phyloP scores from a whole-genome alignment of 2,797 vertebrate genomes.

The Channallabes apus region DNA sequence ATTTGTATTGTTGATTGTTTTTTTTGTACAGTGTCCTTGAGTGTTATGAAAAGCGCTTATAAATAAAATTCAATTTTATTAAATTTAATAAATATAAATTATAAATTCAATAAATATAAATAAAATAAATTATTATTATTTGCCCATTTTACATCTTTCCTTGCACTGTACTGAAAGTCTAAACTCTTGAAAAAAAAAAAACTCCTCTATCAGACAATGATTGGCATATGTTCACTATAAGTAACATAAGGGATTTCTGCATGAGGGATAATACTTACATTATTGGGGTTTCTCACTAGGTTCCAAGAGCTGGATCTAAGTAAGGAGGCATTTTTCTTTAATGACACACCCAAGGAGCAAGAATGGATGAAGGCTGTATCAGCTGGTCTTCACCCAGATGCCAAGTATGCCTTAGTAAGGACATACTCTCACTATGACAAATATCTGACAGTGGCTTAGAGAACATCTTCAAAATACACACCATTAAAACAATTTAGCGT shows the following conservation, averaged over 20 bases:
- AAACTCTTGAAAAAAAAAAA: background rate
- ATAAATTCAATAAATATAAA: too few relatives aligned
- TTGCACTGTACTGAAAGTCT: background rate
- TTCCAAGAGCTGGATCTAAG: conserved; percentile 98
- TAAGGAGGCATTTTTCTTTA: conserved; percentile 97
- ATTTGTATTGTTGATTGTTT: too few relatives aligned
- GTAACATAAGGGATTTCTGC: background rate
- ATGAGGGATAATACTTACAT: background rate
- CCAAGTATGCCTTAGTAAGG: conserved; percentile 94
- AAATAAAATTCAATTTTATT: too few relatives aligned
- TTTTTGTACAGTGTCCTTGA: too few relatives aligned
- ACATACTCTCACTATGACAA: conserved; percentile 24
- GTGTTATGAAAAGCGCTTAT: too few relatives aligned
- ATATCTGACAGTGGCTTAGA: background rate
- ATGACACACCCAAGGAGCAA: conserved; percentile 91
- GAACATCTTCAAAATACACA: background rate
- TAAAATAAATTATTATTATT: too few relatives aligned
- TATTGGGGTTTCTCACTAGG: conserved; percentile 64
- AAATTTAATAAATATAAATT: too few relatives aligned
- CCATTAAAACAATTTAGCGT: background rate
- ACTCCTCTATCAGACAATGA: background rate
- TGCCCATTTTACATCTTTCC: background rate
- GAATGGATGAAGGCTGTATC: conserved; percentile 95
- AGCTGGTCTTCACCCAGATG: conserved; percentile 85
- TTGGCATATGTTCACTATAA: conserved; percentile 1